Percentiles rank a stretch among this genome's conserved stretches.
Conservation (phyloP, 2,113 vertebrate species). For the Leptodactylus fuscus region DNA sequence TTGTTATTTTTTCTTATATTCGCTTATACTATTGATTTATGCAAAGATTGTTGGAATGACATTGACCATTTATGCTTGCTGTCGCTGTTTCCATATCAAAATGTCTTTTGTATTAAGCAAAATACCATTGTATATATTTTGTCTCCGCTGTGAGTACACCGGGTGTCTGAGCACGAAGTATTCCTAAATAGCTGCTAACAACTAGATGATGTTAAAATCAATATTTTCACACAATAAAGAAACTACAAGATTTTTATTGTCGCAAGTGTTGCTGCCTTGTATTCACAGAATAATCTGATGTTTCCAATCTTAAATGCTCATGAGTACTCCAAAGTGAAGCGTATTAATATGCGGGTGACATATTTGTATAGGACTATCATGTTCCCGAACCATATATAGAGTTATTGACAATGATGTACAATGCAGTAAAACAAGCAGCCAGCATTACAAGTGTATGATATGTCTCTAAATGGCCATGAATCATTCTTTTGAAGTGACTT, state of each 20-base stretch:
- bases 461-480: not conserved
- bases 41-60: too few species aligned
- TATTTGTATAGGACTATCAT: not conserved
- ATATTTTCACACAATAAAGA: constrained; percentile 6
- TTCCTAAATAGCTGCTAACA: not conserved
- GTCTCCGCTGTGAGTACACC: not conserved
- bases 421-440: not conserved
- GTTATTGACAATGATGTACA: not conserved
- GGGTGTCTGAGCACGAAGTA: not conserved
- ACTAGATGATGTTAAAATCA: constrained; percentile 13
- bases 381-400: not conserved
- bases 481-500: not conserved
- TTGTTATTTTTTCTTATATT: too few species aligned
- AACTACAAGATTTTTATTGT: not conserved
- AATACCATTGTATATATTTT: not conserved
- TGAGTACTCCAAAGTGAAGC: not conserved
- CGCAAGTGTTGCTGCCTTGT: not conserved
- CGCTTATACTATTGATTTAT: too few species aligned
- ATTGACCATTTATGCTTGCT: too few species aligned
- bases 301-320: not conserved
- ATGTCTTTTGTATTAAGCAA: not conserved
- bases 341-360: not conserved
- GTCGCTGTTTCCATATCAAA: not conserved
- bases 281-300: not conserved
- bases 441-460: not conserved